phyloP scores from a whole-genome alignment of 2,888 invertebrate species.

The Metacarcinus magister region DNA sequence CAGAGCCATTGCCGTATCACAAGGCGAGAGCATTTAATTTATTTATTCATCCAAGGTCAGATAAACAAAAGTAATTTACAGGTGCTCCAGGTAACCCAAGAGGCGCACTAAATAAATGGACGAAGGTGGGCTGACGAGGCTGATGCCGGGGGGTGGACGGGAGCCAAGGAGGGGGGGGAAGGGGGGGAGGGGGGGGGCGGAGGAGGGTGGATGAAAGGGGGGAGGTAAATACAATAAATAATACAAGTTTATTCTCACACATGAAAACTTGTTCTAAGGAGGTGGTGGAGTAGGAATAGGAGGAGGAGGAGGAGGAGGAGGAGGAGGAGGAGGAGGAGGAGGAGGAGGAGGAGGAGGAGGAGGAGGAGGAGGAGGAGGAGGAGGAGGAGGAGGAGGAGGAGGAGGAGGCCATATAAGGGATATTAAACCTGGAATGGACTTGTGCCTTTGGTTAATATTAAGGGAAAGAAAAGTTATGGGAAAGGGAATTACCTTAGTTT shows the following conservation, averaged over 20 bases:
- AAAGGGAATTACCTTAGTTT: not conserved
- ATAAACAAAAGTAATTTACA: not conserved
- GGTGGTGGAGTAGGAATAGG: not conserved
- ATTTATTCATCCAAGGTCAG: constrained; percentile 3
- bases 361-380: not conserved
- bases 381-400: not conserved
- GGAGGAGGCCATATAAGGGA: not conserved
- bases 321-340: not conserved
- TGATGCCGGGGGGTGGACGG: not conserved
- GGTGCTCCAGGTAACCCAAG: not conserved
- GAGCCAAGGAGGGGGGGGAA: not conserved
- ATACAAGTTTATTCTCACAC: constrained; percentile 3
- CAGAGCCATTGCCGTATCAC: not conserved
- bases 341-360: not conserved
- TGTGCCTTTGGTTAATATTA: not conserved
- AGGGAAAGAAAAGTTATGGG: not conserved
- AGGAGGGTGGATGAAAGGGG: no score
- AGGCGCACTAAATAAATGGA: not conserved
- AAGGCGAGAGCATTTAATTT: no score
- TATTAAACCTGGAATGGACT: not conserved
- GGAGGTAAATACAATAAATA: no score
- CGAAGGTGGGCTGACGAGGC: not conserved
- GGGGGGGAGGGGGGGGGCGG: not conserved
- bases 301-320: not conserved
- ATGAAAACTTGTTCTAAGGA: constrained; percentile 27